Evolutionary conservation across 1,140 invertebrate species (phyloP).

Genomic region (Patella vulgata): DNA sequence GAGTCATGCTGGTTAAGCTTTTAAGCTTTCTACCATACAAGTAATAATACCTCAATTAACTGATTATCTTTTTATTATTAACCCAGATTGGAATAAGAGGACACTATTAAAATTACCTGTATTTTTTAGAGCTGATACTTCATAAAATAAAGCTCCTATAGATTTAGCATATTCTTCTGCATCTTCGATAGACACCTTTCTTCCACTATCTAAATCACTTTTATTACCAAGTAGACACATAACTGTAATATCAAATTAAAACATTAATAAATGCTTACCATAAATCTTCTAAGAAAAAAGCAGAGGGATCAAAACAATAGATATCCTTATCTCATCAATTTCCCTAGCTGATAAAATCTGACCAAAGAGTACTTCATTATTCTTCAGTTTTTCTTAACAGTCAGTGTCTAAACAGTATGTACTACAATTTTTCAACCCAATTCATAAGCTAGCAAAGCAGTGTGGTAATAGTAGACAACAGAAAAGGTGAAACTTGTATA

Average conservation of each 20-base stretch:
- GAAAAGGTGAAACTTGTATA: no score
- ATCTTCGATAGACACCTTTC: slow-evolving; percentile 70
- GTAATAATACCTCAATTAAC: no score
- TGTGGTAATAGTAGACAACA: no score
- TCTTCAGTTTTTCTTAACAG: no score
- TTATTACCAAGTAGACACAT: slow-evolving; percentile 67
- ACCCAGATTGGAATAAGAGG: no score
- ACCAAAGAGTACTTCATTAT: no score
- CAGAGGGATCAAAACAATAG: neutral
- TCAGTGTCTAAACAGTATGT: no score
- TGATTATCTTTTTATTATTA: no score
- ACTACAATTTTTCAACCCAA: no score
- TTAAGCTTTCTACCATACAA: no score
- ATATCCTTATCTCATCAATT: neutral
- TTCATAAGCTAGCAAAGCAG: no score
- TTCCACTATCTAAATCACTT: slow-evolving; percentile 56
- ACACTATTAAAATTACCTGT: slow-evolving; percentile 72
- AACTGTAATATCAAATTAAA: slow-evolving; percentile 39
- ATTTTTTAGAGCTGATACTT: slow-evolving; percentile 82
- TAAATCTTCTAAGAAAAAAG: neutral
- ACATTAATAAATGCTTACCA: neutral
- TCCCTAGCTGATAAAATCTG: neutral
- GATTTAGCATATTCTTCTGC: slow-evolving; percentile 79
- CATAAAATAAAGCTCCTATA: slow-evolving; percentile 86
- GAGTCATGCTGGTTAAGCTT: no score